These are phyloP conservation scores for Pangasianodon hypophthalmus DNA, from an alignment of 2,113 vertebrate genomes.

Conservation along the genomic window DNA sequence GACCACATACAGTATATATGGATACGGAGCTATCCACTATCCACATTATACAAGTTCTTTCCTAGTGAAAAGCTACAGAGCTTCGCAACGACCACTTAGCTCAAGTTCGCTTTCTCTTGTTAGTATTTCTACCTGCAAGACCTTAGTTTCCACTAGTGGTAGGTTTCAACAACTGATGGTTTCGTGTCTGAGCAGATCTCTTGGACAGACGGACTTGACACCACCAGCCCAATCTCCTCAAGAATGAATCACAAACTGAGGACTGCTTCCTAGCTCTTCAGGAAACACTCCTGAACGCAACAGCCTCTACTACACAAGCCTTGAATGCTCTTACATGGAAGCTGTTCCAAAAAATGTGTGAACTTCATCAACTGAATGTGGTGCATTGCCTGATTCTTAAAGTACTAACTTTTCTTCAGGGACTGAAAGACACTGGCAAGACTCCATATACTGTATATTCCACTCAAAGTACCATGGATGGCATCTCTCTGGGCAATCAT, in stretches of 20 bases:
- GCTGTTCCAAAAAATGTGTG: not conserved
- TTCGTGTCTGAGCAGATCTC: not conserved
- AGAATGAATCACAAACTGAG: not conserved
- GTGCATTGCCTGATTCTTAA: not conserved
- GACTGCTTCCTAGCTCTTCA: not conserved
- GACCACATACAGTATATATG: too few species aligned
- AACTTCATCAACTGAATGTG: not conserved
- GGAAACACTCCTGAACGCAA: not conserved
- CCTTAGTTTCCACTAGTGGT: not conserved
- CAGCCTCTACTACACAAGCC: not conserved
- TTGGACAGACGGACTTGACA: not conserved
- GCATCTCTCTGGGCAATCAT: not conserved
- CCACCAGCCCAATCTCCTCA: not conserved
- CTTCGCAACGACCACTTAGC: too few species aligned
- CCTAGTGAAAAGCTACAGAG: not conserved
- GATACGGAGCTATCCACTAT: too few species aligned
- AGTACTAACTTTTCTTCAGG: not conserved
- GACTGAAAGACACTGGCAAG: not conserved
- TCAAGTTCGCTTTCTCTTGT: not conserved
- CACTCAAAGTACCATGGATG: not conserved
- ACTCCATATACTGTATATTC: not conserved
- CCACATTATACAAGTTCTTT: not conserved
- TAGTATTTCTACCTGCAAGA: not conserved
- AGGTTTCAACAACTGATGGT: not conserved
- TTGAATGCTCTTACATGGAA: not conserved